Percentiles rank a stretch among this genome's conserved stretches.
Conservation (phyloP, 2,888 invertebrate genomes). For the Agrochola macilenta region DNA sequence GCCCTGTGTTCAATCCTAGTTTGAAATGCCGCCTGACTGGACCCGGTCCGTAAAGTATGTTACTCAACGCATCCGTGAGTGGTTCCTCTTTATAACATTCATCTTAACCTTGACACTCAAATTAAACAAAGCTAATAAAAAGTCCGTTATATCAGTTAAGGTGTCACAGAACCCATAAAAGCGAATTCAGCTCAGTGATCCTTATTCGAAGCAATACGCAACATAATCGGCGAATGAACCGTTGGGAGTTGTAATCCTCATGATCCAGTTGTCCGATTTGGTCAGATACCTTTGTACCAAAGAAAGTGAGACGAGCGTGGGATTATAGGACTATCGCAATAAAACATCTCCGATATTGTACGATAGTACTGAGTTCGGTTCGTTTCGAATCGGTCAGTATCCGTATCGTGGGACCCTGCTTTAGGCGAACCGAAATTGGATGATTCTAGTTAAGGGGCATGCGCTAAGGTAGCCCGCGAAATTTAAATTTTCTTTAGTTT, state of each 20-base stretch:
- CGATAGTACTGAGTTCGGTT: constrained; percentile 67
- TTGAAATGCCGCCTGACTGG: constrained; percentile 80
- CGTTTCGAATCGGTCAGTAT: constrained; percentile 63
- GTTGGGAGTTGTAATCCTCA: constrained; percentile 74
- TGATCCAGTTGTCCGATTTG: constrained; percentile 80
- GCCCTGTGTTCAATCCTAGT: constrained; percentile 71
- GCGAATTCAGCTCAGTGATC: constrained; percentile 65
- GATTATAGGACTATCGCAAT: constrained; percentile 79
- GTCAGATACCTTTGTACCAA: constrained; percentile 72
- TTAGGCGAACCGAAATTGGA: constrained; percentile 65
- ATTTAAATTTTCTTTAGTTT: too few relatives aligned
- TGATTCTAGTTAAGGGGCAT: constrained; percentile 59
- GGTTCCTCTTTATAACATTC: constrained; percentile 68
- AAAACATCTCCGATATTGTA: constrained; percentile 70
- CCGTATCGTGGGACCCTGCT: constrained; percentile 51
- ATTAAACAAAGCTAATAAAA: constrained; percentile 53
- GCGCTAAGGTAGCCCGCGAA: too few relatives aligned
- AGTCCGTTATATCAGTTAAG: constrained; percentile 66
- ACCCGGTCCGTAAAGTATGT: constrained; percentile 76
- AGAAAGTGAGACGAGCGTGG: constrained; percentile 84
- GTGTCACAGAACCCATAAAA: constrained; percentile 60
- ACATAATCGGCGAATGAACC: constrained; percentile 74
- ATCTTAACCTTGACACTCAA: constrained; percentile 30
- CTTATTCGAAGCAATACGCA: constrained; percentile 65
- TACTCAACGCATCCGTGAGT: constrained; percentile 77